Conservation (phyloP, 2,113 vertebrate species). For the Neodontobutis hainanensis region DNA sequence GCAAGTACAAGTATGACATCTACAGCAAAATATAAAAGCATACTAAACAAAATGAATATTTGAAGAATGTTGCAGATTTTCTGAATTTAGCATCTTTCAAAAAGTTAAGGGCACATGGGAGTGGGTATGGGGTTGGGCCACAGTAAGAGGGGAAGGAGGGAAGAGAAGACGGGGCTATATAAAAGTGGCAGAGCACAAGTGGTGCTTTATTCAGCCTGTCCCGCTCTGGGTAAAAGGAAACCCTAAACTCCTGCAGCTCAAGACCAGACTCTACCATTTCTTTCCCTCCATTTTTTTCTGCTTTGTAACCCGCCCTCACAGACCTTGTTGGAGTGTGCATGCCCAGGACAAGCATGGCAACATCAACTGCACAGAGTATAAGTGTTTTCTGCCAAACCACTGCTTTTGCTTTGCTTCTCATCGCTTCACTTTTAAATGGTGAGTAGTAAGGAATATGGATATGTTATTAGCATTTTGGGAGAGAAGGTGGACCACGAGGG, state of each 20-base stretch:
- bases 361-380: conserved; percentile 51
- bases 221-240: conserved; percentile 70
- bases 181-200: conserved; percentile 74
- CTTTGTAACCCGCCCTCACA: conserved; percentile 32
- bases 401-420: conserved; percentile 46
- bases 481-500: conserved; percentile 23
- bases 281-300: conserved; percentile 27
- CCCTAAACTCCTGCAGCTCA: conserved; percentile 54
- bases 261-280: conserved; percentile 33
- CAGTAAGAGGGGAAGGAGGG: conserved; percentile 24
- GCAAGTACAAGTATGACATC: background rate
- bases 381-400: conserved; percentile 21
- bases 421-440: conserved; percentile 50
- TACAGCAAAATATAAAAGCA: conserved; percentile 1
- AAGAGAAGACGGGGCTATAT: conserved; percentile 51
- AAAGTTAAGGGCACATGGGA: conserved; percentile 58
- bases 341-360: conserved; percentile 65
- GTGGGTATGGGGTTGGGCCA: conserved; percentile 71
- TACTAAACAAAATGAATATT: conserved; percentile 23
- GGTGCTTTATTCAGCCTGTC: conserved; percentile 74
- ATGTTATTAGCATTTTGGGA: conserved; percentile 20
- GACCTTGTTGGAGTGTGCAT: conserved; percentile 27
- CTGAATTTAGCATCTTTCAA: conserved; percentile 2
- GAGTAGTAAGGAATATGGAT: conserved; percentile 24
- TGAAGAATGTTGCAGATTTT: conserved; percentile 23